Conservation (phyloP, 2,113 vertebrate species). For the Leptocoma aspasia region DNA sequence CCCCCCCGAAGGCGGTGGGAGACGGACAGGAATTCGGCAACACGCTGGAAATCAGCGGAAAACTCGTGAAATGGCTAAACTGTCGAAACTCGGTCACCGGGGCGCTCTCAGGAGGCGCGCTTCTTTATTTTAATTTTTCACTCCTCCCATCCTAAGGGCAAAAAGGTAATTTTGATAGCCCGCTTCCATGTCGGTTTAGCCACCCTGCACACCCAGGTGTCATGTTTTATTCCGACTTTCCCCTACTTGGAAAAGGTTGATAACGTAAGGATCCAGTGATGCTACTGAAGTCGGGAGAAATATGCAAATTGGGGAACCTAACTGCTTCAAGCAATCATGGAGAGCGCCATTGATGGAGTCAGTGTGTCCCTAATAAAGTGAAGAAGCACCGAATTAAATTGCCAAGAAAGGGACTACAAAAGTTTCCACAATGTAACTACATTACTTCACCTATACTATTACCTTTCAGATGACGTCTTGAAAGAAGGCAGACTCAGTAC, state of each 20-base stretch:
- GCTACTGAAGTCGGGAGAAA: constrained; percentile 61
- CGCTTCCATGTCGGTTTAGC: background rate
- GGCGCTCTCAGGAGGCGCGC: background rate
- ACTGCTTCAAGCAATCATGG: constrained; percentile 75
- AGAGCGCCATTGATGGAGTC: constrained; percentile 63
- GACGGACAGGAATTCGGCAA: accelerated
- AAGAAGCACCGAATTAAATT: constrained; percentile 76
- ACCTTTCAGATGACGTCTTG: constrained; percentile 70
- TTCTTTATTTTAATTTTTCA: background rate
- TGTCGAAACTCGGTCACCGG: background rate
- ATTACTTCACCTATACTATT: constrained; percentile 73
- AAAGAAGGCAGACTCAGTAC: constrained; percentile 67
- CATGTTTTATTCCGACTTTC: constrained; percentile 10
- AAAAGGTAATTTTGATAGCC: background rate
- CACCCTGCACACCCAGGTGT: background rate
- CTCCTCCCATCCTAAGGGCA: too few species aligned
- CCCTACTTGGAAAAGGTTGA: constrained; percentile 47
- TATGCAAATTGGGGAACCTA: constrained; percentile 73
- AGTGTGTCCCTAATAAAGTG: constrained; percentile 78
- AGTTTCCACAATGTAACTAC: constrained; percentile 74
- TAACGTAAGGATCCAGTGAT: constrained; percentile 38
- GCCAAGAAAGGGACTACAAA: constrained; percentile 71
- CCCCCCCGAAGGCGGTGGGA: background rate
- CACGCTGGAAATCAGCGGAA: background rate
- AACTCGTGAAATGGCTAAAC: background rate